Percentiles rank a stretch among this genome's conserved stretches.
Conservation (phyloP, 2,888 invertebrate species). For the Zaprionus obscuricornis region DNA sequence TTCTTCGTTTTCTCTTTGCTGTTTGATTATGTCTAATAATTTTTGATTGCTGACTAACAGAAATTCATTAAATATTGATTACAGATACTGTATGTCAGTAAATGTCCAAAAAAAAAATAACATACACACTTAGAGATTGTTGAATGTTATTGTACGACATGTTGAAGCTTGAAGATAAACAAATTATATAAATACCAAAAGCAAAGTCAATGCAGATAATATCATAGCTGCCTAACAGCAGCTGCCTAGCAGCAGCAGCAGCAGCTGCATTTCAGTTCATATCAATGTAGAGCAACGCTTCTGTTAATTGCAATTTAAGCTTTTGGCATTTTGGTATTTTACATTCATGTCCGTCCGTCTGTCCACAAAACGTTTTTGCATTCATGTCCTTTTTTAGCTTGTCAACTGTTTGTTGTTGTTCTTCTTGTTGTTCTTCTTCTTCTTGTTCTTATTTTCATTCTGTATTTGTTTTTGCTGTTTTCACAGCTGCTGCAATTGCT, state of each 20-base stretch:
- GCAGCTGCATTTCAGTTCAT: constrained; percentile 13
- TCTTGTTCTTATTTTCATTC: constrained; percentile 30
- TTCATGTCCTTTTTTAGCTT: constrained; percentile 9
- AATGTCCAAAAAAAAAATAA: not conserved
- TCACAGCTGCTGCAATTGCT: constrained; percentile 36
- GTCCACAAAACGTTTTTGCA: not conserved
- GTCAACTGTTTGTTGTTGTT: constrained; percentile 2
- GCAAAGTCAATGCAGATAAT: constrained; percentile 10
- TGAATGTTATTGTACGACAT: too few species aligned
- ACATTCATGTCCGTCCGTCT: not conserved
- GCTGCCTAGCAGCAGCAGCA: not conserved
- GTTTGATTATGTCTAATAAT: too few species aligned
- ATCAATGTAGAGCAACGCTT: constrained; percentile 27
- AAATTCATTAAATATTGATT: constrained; percentile 64
- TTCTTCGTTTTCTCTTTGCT: constrained; percentile 22
- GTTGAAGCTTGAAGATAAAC: constrained; percentile 5
- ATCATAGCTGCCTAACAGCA: not conserved
- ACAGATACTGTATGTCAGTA: constrained; percentile 32
- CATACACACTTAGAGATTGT: not conserved
- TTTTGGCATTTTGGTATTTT: constrained; percentile 25
- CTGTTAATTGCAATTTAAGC: constrained; percentile 59
- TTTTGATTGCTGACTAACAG: constrained; percentile 9
- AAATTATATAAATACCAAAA: constrained; percentile 45
- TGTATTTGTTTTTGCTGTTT: constrained; percentile 30
- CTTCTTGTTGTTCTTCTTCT: constrained; percentile 24